A percentile compares a stretch with the other conserved stretches of the same genome.
Evolutionary conservation across 2,113 vertebrate species (phyloP).

Genomic region (Lepus timidus): DNA sequence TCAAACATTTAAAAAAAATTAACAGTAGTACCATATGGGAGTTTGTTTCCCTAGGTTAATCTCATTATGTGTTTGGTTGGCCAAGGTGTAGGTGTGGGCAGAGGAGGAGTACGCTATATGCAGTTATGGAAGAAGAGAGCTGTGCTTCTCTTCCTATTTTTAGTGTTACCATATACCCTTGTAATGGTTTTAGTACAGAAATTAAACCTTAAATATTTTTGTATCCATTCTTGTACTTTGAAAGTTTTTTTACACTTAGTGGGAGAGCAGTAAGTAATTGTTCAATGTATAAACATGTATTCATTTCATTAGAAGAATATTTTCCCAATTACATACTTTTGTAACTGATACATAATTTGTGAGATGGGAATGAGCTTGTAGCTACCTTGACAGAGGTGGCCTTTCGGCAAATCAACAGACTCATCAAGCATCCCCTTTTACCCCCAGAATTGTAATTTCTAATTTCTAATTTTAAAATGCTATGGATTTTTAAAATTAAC

Average conservation of each 20-base stretch:
- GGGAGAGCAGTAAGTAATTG: neutral
- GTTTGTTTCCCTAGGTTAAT: neutral
- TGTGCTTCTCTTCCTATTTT: neutral
- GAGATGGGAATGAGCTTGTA: conserved; percentile 6
- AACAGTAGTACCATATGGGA: neutral
- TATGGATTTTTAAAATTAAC: neutral
- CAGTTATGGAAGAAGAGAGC: neutral
- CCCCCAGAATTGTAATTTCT: neutral
- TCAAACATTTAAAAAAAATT: neutral
- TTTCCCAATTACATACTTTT: neutral
- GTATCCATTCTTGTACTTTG: neutral
- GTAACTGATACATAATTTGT: neutral
- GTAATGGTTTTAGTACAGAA: neutral
- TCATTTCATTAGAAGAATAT: conserved; percentile 8
- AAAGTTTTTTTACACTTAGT: neutral
- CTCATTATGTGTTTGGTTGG: neutral
- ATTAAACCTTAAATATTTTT: neutral
- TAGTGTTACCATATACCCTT: neutral
- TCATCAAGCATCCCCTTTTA: neutral
- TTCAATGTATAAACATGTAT: neutral
- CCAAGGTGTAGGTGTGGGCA: neutral
- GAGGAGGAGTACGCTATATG: neutral
- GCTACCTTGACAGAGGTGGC: neutral
- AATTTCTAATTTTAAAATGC: conserved; percentile 25
- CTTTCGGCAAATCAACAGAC: neutral